phyloP scores from a whole-genome alignment of 2,113 vertebrate genomes.

The Panurus biarmicus region DNA sequence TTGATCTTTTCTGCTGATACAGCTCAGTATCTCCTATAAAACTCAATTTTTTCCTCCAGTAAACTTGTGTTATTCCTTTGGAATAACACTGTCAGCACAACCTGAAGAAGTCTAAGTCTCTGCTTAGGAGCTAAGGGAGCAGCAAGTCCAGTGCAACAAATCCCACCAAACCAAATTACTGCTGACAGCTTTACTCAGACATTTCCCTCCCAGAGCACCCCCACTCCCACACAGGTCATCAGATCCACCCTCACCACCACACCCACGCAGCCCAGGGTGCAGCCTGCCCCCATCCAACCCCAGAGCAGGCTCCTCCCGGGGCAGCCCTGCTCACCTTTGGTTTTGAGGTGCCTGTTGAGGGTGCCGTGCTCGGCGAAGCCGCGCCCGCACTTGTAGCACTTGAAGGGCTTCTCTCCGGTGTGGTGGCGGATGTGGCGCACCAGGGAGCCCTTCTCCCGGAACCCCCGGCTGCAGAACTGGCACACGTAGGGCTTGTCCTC shows the following conservation, averaged over 20 bases:
- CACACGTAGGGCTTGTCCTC: conserved; percentile 90
- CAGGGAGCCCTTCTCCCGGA: conserved; percentile 93
- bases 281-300: background rate
- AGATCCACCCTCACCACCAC: background rate
- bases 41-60: background rate
- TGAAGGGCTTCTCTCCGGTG: conserved; percentile 95
- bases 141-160: background rate
- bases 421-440: conserved; percentile 94
- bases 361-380: conserved; percentile 95
- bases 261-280: background rate
- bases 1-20: background rate
- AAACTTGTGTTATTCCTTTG: background rate
- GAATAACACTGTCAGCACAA: background rate
- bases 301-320: background rate
- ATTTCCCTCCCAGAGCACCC: background rate
- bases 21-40: background rate
- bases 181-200: background rate
- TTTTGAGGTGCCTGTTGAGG: conserved; percentile 89
- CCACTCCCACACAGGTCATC: fast-evolving
- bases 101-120: background rate
- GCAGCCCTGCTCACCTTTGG: conserved; percentile 80
- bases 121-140: background rate
- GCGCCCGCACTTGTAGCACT: conserved; percentile 86
- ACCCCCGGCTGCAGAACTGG: conserved; percentile 86
- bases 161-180: background rate